Evolutionary conservation across 2,888 invertebrate species (phyloP), one percentile per base, ranked within the genome.

Genomic region (Ectemnius lituratus): DNA sequence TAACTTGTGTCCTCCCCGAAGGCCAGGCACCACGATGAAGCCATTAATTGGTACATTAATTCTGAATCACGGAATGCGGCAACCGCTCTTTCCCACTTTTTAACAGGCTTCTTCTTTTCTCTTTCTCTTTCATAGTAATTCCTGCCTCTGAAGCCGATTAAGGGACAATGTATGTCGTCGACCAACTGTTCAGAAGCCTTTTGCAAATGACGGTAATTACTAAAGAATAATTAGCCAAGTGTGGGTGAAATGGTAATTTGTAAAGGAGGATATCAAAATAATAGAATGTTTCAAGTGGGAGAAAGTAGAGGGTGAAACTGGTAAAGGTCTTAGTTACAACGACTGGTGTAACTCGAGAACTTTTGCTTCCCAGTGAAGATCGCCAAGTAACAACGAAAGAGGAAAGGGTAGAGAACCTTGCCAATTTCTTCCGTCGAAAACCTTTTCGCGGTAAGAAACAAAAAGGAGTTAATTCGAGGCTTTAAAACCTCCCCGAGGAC

Each of bases 381-480:
- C 23, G 23, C 3, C 23, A 23, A 3, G 23, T 0, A 0, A 23
- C 3, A 3, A 0, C 62, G 37, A 20, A 56, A 56, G 58, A 13
- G 52, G 37, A 37, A 6, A 11, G 37, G 37, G 37, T 37, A 11
- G 37, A 11, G 37, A 37, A 37, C 37, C 67, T 8, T 64, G 69
- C 64, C 77, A 80, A 80, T 84, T 84, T 81, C 52, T 74, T 74
- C 61, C 71, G 76, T 78, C 79, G 79, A 78, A 79, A 73, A 62
- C 73, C 70, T 68, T 66, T 65, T 49, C 57, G 16, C 49, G 60
- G 73, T n/a, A 71, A 69, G 69, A 69, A 83, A 73, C 67, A 84
- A 86, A 82, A 84, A 81, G 76, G 67, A 85, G 78, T 84, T 85
- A 86, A 85, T 85, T 86, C 80, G 84, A 76, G 83, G 83, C 78